Evolutionary conservation across 2,888 invertebrate genomes (phyloP).

Genomic region (Agrenia bidenticulata): DNA sequence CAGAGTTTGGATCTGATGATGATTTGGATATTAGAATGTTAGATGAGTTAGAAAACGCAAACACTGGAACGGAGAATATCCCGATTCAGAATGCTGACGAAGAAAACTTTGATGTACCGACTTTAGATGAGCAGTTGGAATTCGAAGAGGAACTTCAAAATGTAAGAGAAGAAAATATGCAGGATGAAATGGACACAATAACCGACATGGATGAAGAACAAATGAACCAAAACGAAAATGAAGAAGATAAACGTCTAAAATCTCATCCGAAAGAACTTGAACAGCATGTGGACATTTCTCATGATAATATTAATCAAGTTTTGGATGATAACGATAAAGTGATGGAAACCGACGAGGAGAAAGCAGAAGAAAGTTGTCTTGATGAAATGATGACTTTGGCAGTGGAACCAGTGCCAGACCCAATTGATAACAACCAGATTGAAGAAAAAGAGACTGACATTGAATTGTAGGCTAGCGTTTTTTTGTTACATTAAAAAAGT

Average conservation of each 20-base stretch:
- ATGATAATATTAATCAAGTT: too few species aligned
- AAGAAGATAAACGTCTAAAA: too few species aligned
- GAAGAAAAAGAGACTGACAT: conserved; percentile 1
- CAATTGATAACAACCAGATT: background rate
- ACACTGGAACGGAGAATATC: conserved; percentile 1
- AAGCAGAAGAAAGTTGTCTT: background rate
- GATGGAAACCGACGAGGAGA: too few species aligned
- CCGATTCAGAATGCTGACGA: background rate
- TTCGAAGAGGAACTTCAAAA: too few species aligned
- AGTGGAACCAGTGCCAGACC: conserved; percentile 4
- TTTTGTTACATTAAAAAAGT: too few species aligned
- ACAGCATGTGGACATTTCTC: too few species aligned
- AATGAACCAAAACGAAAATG: too few species aligned
- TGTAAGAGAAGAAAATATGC: background rate
- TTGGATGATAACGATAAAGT: too few species aligned
- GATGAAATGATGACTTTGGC: background rate
- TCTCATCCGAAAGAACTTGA: too few species aligned
- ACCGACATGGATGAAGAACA: too few species aligned
- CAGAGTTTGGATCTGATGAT: conserved; percentile 1
- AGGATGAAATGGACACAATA: background rate
- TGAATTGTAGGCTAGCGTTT: too few species aligned
- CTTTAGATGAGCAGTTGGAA: background rate
- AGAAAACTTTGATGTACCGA: background rate
- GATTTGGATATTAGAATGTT: background rate
- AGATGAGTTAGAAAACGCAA: background rate